phyloP scores from a whole-genome alignment of 2,113 vertebrate genomes.

The Nibea albiflora region DNA sequence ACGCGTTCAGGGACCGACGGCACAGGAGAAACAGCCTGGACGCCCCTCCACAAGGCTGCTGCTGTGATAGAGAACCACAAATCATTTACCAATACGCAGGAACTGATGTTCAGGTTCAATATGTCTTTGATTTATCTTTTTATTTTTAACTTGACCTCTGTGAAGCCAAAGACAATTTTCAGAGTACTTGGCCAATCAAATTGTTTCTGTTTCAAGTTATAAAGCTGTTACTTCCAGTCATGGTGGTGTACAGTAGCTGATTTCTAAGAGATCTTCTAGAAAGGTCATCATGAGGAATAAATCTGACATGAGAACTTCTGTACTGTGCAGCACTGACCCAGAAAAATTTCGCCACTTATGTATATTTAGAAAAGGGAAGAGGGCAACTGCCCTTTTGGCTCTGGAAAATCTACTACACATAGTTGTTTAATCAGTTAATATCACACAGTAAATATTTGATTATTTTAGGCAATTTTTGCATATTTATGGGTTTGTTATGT shows the following conservation, averaged over 20 bases:
- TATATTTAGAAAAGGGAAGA: conserved; percentile 76
- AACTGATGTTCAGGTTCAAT: not conserved
- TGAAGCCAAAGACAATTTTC: not conserved
- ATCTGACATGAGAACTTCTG: not conserved
- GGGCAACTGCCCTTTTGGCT: conserved; percentile 23
- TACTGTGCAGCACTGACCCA: not conserved
- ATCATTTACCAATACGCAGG: not conserved
- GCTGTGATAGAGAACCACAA: conserved; percentile 24
- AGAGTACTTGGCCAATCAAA: not conserved
- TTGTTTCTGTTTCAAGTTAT: not conserved
- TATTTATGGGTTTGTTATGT: too few species aligned
- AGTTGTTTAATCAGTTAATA: not conserved
- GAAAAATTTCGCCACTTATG: conserved; percentile 58
- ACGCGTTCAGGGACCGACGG: conserved; percentile 73
- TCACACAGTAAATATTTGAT: not conserved
- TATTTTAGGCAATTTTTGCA: not conserved
- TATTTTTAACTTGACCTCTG: not conserved
- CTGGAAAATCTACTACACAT: not conserved
- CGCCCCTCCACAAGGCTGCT: conserved; percentile 59
- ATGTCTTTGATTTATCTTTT: not conserved
- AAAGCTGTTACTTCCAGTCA: not conserved
- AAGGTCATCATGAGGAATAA: not conserved
- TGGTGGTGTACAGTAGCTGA: not conserved
- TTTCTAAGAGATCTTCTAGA: not conserved
- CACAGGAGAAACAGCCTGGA: conserved; percentile 52